Base-by-base conservation (phyloP, 2,797 vertebrate genomes). In the Liasis olivaceus region DNA sequence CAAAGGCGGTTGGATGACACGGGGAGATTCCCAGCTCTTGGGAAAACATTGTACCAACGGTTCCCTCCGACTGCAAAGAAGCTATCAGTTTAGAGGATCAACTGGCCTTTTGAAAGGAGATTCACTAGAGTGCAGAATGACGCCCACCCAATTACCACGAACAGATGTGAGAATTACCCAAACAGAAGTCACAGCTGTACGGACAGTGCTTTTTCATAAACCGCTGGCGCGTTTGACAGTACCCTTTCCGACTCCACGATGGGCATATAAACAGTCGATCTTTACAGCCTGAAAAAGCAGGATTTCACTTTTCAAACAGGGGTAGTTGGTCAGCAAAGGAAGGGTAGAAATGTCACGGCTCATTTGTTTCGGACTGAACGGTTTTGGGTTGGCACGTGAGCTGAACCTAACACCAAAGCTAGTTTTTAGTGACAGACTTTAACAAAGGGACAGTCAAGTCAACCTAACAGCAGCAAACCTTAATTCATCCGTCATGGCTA, bases 181-280 rank as follows among this genome's bases (percentile, higher is more conserved):
- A 98, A 97, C 99, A 99, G 98, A 99, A 99, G 97, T 99, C 98
- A 47, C 99, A 99, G 98, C 98, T 99, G 95, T 98, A 98, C 0
- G 99, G 99, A 94, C 99, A 99, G 96, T 99, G 98, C 97, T 99
- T 99, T 97, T 99, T 98, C 99, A 99, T 99, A 93, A 99, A 95
- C 95, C 96, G 98, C 93, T 96, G 98, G 87, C 98, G 99, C 89
- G 97, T 98, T 90, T 98, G 97, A 6, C 99, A 99, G 95, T 98
- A 99, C 0, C 99, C 99, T 96, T 98, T 99, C 2, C 96, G 97
- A 5, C 99, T 98, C 99, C 99, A 99, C 0, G 98, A 94, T 0
- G 98, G 97, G 94, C 99, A 99, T 97, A 98, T 98, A 14, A 98
- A 98, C 81, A 99, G 96, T 89, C 99, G 98, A 96, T 99, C 99